Evolutionary conservation across 2,797 vertebrate genomes (phyloP), one percentile per base, ranked within the genome.

Genomic region (Hoplostethus mediterraneus): DNA sequence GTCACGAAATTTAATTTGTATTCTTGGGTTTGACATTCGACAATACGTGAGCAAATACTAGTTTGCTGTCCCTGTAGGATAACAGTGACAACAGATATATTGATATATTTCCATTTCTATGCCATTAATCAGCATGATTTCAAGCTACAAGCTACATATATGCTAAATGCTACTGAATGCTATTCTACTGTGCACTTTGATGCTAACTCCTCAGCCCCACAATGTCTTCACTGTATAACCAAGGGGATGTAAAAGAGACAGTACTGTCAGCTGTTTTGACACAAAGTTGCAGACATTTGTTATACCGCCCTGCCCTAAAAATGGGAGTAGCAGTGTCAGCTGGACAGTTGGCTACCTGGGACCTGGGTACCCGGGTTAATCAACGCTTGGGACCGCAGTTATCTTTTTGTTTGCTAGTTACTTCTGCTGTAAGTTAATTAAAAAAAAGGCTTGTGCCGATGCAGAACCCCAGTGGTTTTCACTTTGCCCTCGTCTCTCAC

Each of bases 371-470:
- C 28, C 3, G 86, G 78, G 70, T 74, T 83, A 83, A 85, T 88
- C 81, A 77, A 77, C 21, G 79, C 76, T 65, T 42, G 44, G 73
- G 75, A 71, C 73, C 71, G 81, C 81, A 83, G 85, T 84, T 78
- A 71, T 85, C 65, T 83, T 83, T 87, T 79, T 83, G 83, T 51
- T 81, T 77, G 70, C 56, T 73, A 63, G 71, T 80, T 75, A 77
- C 76, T 71, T 79, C 73, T 80, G 80, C 78, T 55, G 67, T 51
- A 64, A 82, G 82, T 82, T 87, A 82, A 91, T 90, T 87, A 86
- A 88, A 87, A 83, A 80, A 87, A 82, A 80, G 62, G 59, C 80
- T 64, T 72, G 79, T 57, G 31, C 84, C 66, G 68, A 81, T 75
- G 45, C 68, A 71, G 79, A 83, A 44, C 80, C 81, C 80, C 69